These are phyloP conservation scores for Neolamprologus fasciatus DNA, from an alignment of 2,113 vertebrate species.

Conservation along the genomic window DNA sequence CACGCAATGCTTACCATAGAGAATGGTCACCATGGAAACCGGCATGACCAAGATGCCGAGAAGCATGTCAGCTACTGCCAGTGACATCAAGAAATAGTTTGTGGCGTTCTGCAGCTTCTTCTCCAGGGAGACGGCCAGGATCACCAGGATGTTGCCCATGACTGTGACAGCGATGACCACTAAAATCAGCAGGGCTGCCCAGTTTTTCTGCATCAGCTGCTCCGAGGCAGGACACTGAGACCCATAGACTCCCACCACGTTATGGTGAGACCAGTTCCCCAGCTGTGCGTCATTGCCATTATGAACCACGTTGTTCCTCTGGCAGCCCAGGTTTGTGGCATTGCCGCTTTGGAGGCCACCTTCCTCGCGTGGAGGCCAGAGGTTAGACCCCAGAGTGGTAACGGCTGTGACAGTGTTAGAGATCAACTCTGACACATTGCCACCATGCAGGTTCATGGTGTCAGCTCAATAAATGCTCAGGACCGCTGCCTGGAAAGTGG, in stretches of 20 bases:
- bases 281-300: neutral
- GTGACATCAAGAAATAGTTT: constrained; percentile 98
- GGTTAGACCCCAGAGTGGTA: neutral
- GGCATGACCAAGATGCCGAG: constrained; percentile 95
- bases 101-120: constrained; percentile 96
- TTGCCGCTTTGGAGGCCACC: neutral
- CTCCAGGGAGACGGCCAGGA: constrained; percentile 93
- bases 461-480: neutral
- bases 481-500: neutral
- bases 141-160: constrained; percentile 92
- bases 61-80: constrained; percentile 94
- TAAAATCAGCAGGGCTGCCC: constrained; percentile 84
- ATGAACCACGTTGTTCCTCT: neutral
- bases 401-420: neutral
- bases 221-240: constrained; percentile 40
- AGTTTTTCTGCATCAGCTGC: constrained; percentile 78
- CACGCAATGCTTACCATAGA: constrained; percentile 82
- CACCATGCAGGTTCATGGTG: constrained; percentile 42
- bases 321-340: neutral
- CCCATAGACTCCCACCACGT: neutral
- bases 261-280: constrained; percentile 30
- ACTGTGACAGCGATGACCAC: constrained; percentile 85
- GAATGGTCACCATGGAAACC: constrained; percentile 90
- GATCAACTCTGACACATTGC: constrained; percentile 48
- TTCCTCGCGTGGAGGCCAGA: constrained; percentile 3